These are phyloP conservation scores for Potorous gilbertii DNA, from an alignment of 2,797 vertebrate genomes.

Conservation along the genomic window DNA sequence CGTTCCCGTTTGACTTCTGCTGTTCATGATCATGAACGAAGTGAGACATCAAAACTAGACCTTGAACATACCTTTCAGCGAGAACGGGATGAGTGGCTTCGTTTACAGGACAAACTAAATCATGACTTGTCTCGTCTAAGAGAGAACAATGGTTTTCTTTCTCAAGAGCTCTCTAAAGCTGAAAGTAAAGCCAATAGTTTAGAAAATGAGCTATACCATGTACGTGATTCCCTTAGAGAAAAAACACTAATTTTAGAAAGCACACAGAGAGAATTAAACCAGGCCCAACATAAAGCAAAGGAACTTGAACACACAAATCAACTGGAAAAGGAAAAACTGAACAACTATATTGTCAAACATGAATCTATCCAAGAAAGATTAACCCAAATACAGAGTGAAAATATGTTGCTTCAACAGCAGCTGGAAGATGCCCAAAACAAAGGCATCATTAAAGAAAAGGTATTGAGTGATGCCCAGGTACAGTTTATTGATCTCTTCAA, in stretches of 20 bases:
- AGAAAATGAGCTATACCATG: conserved; percentile 92
- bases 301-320: conserved; percentile 88
- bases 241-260: conserved; percentile 90
- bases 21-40: conserved; percentile 89
- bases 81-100: conserved; percentile 91
- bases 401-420: conserved; percentile 91
- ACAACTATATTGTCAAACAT: conserved; percentile 87
- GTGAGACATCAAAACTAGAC: conserved; percentile 86
- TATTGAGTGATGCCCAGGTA: conserved; percentile 91
- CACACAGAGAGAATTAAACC: conserved; percentile 89
- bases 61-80: conserved; percentile 88
- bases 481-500: conserved; percentile 91
- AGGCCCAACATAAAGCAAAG: conserved; percentile 84
- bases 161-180: conserved; percentile 90
- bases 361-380: conserved; percentile 92
- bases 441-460: conserved; percentile 90
- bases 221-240: conserved; percentile 88
- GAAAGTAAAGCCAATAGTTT: conserved; percentile 89
- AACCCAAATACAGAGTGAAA: conserved; percentile 92
- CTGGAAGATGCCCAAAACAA: conserved; percentile 92
- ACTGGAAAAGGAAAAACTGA: conserved; percentile 87
- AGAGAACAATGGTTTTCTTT: conserved; percentile 87
- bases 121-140: conserved; percentile 86
- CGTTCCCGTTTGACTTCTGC: conserved; percentile 86
- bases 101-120: conserved; percentile 87